Evolutionary conservation across 2,888 invertebrate genomes (phyloP).

Genomic region (Phanerotoma sp.): DNA sequence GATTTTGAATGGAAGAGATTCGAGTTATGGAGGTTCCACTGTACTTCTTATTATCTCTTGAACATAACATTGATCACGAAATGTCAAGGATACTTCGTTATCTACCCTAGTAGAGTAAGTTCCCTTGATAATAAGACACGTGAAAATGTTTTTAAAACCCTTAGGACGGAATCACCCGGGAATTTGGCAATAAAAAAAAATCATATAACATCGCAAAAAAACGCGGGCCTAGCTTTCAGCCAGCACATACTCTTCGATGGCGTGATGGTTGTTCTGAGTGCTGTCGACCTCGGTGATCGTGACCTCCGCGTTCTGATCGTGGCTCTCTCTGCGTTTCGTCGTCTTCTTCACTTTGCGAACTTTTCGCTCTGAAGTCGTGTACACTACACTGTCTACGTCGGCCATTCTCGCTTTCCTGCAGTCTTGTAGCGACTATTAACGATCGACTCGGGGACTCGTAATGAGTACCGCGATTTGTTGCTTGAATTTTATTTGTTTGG

Average conservation of each 20-base stretch:
- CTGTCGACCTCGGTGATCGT: slow-evolving; percentile 80
- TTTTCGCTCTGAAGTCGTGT: slow-evolving; percentile 80
- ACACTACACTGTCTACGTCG: slow-evolving; percentile 88
- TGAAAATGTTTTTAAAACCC: neutral
- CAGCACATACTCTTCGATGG: slow-evolving; percentile 84
- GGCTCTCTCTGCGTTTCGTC: slow-evolving; percentile 77
- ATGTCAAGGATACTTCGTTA: neutral
- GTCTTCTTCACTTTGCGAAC: slow-evolving; percentile 91
- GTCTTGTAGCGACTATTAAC: slow-evolving; percentile 1
- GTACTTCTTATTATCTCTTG: too few relatives aligned
- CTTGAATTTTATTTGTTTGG: neutral
- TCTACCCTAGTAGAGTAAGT: neutral
- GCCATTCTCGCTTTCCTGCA: slow-evolving; percentile 65
- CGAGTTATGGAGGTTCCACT: too few relatives aligned
- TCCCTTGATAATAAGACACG: neutral
- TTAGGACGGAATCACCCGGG: neutral
- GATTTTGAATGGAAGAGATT: too few relatives aligned
- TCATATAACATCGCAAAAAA: neutral
- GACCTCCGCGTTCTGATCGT: slow-evolving; percentile 71
- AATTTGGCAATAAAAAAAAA: neutral
- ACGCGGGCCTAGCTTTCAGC: slow-evolving; percentile 51
- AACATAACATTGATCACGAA: neutral
- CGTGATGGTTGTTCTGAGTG: slow-evolving; percentile 66
- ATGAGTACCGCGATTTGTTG: slow-evolving; percentile 1
- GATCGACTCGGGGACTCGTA: neutral